phyloP scores from a whole-genome alignment of 1,140 invertebrate genomes.

The Globodera rostochiensis region DNA sequence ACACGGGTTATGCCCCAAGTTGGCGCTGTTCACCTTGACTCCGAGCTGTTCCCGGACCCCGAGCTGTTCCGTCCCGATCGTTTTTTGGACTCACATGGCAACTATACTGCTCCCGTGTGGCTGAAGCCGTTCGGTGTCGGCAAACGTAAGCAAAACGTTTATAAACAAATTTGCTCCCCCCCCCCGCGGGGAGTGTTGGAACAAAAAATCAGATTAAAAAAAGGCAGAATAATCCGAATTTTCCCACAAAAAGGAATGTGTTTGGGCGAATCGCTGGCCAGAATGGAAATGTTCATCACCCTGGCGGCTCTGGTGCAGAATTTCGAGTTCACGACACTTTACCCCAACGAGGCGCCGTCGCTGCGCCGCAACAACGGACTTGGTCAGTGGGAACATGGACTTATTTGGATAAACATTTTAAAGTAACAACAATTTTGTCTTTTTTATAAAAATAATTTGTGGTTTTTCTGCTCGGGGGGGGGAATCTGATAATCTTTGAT shows the following conservation, averaged over 20 bases:
- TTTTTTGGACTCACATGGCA: conserved; percentile 52
- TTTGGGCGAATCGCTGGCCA: conserved; percentile 65
- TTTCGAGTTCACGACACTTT: conserved; percentile 49
- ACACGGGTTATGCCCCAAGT: conserved; percentile 47
- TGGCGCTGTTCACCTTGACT: conserved; percentile 57
- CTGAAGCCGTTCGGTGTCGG: conserved; percentile 59
- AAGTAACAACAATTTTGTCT: too few species aligned
- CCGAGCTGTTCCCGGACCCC: conserved; percentile 59
- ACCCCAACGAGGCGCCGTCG: not conserved
- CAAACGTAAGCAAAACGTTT: conserved; percentile 32
- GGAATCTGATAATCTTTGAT: too few species aligned
- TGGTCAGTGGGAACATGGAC: not conserved
- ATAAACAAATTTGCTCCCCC: not conserved
- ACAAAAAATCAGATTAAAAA: conserved; percentile 19
- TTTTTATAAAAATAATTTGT: too few species aligned
- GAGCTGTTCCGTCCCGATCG: conserved; percentile 64
- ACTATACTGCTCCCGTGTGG: conserved; percentile 36
- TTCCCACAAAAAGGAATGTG: conserved; percentile 30
- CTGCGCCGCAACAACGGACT: conserved; percentile 4
- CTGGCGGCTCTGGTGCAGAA: conserved; percentile 61
- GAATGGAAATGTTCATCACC: conserved; percentile 66
- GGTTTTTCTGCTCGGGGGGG: too few species aligned
- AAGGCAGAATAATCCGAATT: not conserved
- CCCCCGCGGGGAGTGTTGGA: not conserved
- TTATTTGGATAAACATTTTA: too few species aligned